A percentile compares a stretch with the other conserved stretches of the same genome.
Evolutionary conservation across 2,888 invertebrate species (phyloP).

Genomic region (Phyto melanocephala): DNA sequence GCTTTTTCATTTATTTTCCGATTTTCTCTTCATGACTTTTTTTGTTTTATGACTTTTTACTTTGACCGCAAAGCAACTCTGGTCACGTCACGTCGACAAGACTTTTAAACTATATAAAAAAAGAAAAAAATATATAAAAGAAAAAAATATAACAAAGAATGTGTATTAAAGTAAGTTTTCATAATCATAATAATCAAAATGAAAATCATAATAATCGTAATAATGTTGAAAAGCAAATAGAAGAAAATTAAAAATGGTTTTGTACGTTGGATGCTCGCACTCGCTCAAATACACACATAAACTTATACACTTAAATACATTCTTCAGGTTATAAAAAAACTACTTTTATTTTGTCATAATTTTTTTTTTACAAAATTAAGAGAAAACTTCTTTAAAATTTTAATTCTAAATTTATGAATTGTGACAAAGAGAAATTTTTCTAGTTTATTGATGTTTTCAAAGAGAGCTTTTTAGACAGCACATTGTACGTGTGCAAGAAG

Average conservation of each 20-base stretch:
- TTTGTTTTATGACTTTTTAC: slow-evolving; percentile 26
- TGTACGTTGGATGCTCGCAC: not conserved
- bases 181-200: slow-evolving; percentile 20
- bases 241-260: slow-evolving; percentile 27
- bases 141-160: not conserved
- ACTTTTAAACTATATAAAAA: not conserved
- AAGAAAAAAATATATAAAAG: too few species aligned
- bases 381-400: not conserved
- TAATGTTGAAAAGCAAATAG: slow-evolving; percentile 3
- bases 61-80: slow-evolving; percentile 32
- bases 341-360: not conserved
- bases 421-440: not conserved
- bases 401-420: not conserved
- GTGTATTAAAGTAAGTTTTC: slow-evolving; percentile 13
- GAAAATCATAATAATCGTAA: slow-evolving; percentile 25
- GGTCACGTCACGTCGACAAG: not conserved
- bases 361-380: not conserved
- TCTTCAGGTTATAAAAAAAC: not conserved
- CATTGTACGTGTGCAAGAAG: not conserved
- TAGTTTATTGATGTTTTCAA: not conserved
- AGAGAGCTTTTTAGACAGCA: not conserved
- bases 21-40: not conserved
- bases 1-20: not conserved
- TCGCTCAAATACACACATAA: too few species aligned
- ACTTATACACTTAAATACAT: too few species aligned